Base-by-base conservation (phyloP, 2,113 vertebrate genomes). In the Gallinago media region DNA sequence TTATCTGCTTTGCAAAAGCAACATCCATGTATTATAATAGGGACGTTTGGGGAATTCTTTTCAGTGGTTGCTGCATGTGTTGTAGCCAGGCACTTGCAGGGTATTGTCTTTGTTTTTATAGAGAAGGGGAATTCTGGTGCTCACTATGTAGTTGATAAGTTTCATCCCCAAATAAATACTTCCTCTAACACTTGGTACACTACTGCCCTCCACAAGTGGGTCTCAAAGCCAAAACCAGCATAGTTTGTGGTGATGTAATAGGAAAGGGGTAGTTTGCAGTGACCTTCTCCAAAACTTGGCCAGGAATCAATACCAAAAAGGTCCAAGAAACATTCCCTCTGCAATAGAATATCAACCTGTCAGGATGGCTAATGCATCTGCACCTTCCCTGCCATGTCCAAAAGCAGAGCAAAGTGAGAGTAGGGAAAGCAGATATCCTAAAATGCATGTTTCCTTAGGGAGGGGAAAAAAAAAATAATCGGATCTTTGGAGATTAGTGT, bases 281-380 rank as follows among this genome's bases (percentile, higher is more conserved):
- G 92, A 94, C 85, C 85, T 93, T 89, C 81, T 80, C 68, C 68
- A 50, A 78, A 88, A 61, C 27, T 56, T 74, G 80, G 76, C 79
- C 31, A 50, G 83, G 47, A 95, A 68, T 38, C 52, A 22, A 23
- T 78, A 90, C 38, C 91, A 84, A 54, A 90, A 80, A 86, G 7
- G 50, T 56, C 88, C 61, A 47, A 26, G 55, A 62, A 92, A 52
- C 52, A 26, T 12, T 49, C 76, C 44, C 56, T 71, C 56, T 72
- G 76, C 79, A 88, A 70, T 0, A 36, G 72, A 94, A 40, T 8
- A 77, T 77, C 67, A 90, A 78, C 72, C 78, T 89, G 79, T 44
- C 90, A 75, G 79, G 85, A 56, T 71, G 65, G 56, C 65, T 54
- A 31, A 44, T 82, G 34, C 44, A 44, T 70, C 58, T 31, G 1